Evolutionary conservation across 2,888 invertebrate species (phyloP), one percentile per base, ranked within the genome.

Genomic region (Spilosoma lubricipeda): DNA sequence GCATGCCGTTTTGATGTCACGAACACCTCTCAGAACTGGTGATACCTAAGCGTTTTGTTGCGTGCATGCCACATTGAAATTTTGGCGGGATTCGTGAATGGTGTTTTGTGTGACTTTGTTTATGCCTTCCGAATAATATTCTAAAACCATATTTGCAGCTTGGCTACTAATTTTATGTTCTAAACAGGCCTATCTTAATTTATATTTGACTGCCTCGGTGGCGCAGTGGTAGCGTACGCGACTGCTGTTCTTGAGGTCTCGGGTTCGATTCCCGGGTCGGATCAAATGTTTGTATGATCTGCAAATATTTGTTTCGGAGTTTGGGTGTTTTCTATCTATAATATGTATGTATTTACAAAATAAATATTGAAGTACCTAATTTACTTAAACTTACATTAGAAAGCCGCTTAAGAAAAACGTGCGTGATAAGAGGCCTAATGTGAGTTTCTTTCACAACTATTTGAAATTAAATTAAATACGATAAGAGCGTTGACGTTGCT

Each of bases 21-120:
- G 27, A 83, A 83, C 81, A 75, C 83, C 83, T 79, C 77, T 67
- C 72, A 75, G 67, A n/a, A 77, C 83, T 75, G 84, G 83, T 81
- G 52, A 59, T 56, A n/a, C n/a, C n/a, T n/a, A 52, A 33, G 66
- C 70, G 64, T 68, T 75, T 67, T 18, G 66, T 64, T 74, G 68
- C 39, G 70, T 72, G 71, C 69, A 70, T 75, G 75, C 30, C 36
- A 59, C 59, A 70, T 27, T 39, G 48, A 63, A 23, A 42, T 65
- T 30, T 36, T 65, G 59, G 59, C 39, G 52, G 20, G 9, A 65
- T 64, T 36, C n/a, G 3, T 59, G 2, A 39, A 42, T 59, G n/a
- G 36, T 72, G 59, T 63, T 67, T 67, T 65, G 36, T 36, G 65
- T 65, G 36, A 63, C 63, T 13, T 36, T 23, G 52, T 65, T 48